A percentile compares a stretch with the other conserved stretches of the same genome.
These are phyloP conservation scores for Thecocarcelia acutangulata DNA, from an alignment of 2,888 invertebrate species.

Conservation along the genomic window DNA sequence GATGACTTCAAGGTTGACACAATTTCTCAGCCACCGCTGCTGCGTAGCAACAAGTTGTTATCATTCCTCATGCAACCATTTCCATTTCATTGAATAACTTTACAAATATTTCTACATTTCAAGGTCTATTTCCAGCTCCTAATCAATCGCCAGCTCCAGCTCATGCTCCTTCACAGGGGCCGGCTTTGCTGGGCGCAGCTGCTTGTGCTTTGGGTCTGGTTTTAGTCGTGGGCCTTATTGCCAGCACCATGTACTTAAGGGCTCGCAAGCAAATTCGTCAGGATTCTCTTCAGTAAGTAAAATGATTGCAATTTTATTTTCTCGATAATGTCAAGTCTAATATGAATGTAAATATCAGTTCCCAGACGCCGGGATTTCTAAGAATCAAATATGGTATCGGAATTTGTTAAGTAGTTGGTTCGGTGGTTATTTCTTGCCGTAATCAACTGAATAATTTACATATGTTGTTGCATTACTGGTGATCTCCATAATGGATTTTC, in stretches of 20 bases:
- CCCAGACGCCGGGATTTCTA: no score
- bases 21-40: background rate
- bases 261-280: conserved; percentile 81
- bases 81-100: conserved; percentile 59
- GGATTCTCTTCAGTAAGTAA: conserved; percentile 80
- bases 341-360: no score
- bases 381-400: no score
- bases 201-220: conserved; percentile 88
- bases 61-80: conserved; percentile 45
- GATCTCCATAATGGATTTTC: no score
- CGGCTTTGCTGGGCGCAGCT: conserved; percentile 89
- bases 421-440: no score
- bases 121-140: conserved; percentile 83
- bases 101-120: conserved; percentile 61
- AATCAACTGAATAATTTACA: no score
- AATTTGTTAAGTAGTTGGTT: no score
- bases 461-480: no score
- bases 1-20: conserved; percentile 22
- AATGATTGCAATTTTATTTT: background rate
- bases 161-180: conserved; percentile 85
- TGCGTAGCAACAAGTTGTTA: conserved; percentile 19
- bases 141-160: conserved; percentile 88
- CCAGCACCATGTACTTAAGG: conserved; percentile 81
- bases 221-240: conserved; percentile 79
- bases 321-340: no score